phyloP scores from a whole-genome alignment of 92 coral and sea anemone genomes.

The Porites rus region DNA sequence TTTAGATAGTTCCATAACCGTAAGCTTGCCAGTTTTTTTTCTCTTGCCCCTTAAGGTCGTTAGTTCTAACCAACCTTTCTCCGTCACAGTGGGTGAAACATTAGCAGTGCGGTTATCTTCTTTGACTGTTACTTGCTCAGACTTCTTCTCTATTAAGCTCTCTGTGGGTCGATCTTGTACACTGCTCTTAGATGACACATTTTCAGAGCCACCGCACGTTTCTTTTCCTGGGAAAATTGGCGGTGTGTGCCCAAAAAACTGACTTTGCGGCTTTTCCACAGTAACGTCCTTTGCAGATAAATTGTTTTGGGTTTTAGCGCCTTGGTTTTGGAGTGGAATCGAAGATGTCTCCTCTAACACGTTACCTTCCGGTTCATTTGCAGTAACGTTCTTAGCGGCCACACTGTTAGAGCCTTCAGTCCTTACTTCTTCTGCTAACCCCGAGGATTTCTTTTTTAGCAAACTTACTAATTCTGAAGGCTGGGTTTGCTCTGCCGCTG shows the following conservation, averaged over 20 bases:
- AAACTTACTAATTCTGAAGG: not conserved
- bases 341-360: not conserved
- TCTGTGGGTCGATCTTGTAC: not conserved
- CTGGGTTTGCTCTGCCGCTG: not conserved
- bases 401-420: not conserved
- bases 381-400: not conserved
- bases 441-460: not conserved
- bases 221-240: too few species aligned
- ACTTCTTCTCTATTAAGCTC: not conserved
- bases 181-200: not conserved
- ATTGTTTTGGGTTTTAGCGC: not conserved
- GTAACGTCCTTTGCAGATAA: too few species aligned
- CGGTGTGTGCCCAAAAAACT: too few species aligned
- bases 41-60: constrained; percentile 8
- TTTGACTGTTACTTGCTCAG: not conserved
- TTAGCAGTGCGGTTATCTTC: not conserved
- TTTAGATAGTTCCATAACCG: not conserved
- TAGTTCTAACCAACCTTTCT: not conserved
- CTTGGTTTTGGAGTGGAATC: not conserved
- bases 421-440: not conserved
- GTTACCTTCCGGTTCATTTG: not conserved
- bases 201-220: not conserved
- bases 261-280: too few species aligned
- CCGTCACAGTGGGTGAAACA: not conserved
- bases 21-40: not conserved